Evolutionary conservation across 2,888 invertebrate species (phyloP), one percentile per base, ranked within the genome.

Genomic region (Hybos culiciformis): DNA sequence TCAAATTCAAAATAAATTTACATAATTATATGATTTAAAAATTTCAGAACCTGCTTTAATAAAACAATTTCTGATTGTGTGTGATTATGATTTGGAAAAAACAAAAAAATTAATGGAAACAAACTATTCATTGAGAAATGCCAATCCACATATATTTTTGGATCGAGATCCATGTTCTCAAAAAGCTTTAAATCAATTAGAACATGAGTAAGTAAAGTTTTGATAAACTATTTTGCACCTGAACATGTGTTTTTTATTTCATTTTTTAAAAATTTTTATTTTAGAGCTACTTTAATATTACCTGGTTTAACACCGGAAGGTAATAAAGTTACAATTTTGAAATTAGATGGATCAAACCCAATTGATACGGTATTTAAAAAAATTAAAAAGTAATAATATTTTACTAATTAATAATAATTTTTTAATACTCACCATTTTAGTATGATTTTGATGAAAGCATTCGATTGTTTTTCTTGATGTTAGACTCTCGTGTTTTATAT

Each of bases 401-500:
- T 9, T 29, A 23, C 8, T 11, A 8, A 36, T 14, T n/a, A 14
- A 7, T 24, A 39, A 32, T 7, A 15, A 15, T 8, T 34, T 32
- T 24, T 39, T 11, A 4, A 15, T 9, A n/a, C 14, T 14, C 18
- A 17, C 20, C 18, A 15, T 20, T 18, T 7, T 33, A 76, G 55
- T 80, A 78, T 58, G 70, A 71, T 56, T 80, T 78, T 60, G 68
- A 73, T 15, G 78, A 79, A 53, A 72, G 74, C 4, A 69, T 78
- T 23, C 79, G 78, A 57, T 72, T 75, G 0, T 80, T 81, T 67
- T 78, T 81, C 59, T 78, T 80, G 74, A 61, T 81, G n/a, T 75
- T 76, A 2, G 82, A 82, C 56, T 73, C 77, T 36, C 69, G 81
- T 48, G 64, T 57, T 4, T 73, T 75, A 14, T 70, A 69, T 23